Base-by-base conservation (phyloP, 2,888 invertebrate genomes). In the Nephrotoma appendiculata region DNA sequence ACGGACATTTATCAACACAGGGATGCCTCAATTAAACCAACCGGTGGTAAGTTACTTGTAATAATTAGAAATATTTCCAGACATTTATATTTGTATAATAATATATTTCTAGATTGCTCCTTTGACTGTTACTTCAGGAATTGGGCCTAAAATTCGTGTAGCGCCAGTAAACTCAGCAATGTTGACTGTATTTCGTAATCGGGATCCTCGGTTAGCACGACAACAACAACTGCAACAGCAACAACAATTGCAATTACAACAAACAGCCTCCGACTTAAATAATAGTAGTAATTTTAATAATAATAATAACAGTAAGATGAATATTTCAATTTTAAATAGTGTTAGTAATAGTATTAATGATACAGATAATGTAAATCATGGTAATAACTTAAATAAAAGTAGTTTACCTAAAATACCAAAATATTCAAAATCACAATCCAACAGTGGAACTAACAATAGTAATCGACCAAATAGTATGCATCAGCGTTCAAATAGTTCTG, bases 91-190 rank as follows among this genome's bases (percentile, higher is more conserved):
- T 31, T 71, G 7, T 9, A 6, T 57, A 5, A 2, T 9, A 31
- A 71, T 31, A 9, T 71, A 19, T 7, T 71, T 71, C 31, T 31
- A 71, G 71, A 31, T 11, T 0, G 86, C 42, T 48, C 52, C 42
- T 15, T 11, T 83, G 19, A 87, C 86, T 15, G 86, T 71, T 19
- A 90, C 91, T 0, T 87, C 90, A 45, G n/a, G 88, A 86, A 86
- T 89, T 12, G 71, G 71, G 11, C 85, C 88, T 12, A 89, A 89
- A 42, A 89, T 91, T 57, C 92, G 93, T 89, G 94, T 94, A 87
- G 92, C 93, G 88, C 94, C 94, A 4, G 93, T 92, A 5, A 93
- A 92, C 89, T 91, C 93, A 57, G 91, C 92, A 43, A 90, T 93
- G 88, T 90, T 93, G 41, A 87, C 91, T 0, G 90, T 90, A 0